Conservation (phyloP, 1,140 invertebrate species). For the Cyclargus thomasi region DNA sequence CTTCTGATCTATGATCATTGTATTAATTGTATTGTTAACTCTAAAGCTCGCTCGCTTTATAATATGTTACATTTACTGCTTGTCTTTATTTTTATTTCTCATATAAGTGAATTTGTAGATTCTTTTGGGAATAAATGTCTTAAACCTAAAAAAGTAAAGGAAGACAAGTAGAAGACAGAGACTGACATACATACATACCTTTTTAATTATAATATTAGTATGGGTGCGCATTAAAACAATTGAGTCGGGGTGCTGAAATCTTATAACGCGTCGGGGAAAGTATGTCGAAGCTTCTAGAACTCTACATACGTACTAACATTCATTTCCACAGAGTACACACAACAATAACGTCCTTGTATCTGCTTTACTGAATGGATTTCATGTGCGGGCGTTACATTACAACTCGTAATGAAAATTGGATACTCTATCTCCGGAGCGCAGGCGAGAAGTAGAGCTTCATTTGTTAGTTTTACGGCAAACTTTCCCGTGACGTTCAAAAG, state of each 20-base stretch:
- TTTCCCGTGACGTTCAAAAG: background rate
- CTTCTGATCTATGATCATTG: no score
- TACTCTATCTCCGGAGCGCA: background rate
- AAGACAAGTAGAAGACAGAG: no score
- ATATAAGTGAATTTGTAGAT: no score
- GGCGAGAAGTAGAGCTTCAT: background rate
- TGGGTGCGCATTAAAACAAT: no score
- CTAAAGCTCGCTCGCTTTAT: no score
- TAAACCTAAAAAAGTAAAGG: no score
- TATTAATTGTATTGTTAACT: no score
- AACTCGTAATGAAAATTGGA: constrained; percentile 12
- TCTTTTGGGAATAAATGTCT: no score
- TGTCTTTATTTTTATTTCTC: no score
- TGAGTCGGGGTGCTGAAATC: background rate
- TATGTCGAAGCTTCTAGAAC: background rate
- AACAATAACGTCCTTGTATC: background rate
- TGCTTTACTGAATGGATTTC: background rate
- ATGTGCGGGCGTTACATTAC: background rate
- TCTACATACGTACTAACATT: background rate
- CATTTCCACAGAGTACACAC: background rate
- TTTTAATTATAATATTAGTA: no score
- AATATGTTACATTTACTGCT: no score
- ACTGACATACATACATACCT: no score
- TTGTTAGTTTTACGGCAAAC: background rate
- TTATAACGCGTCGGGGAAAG: background rate